Evolutionary conservation across 2,797 vertebrate genomes (phyloP), one percentile per base, ranked within the genome.

Genomic region (Natrix natrix): DNA sequence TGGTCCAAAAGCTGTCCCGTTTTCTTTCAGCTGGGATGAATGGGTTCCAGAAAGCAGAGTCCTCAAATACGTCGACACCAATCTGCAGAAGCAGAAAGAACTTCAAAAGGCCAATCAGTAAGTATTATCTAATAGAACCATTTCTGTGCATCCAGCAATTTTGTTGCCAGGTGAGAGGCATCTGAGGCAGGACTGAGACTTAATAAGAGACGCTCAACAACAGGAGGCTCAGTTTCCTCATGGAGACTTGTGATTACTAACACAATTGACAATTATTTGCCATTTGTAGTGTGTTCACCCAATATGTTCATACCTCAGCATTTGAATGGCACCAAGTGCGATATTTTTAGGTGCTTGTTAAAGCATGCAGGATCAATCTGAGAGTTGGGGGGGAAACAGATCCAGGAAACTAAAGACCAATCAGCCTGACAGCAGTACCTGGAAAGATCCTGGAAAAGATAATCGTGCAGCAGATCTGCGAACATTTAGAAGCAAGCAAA

Each of bases 31-130:
- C 97, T 99, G 99, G 99, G 99, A 99, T 98, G 99, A 99, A 98
- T 99, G 99, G 99, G 99, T 99, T 98, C 99, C 99, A 97, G 99
- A 99, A 98, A 99, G 99, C 98, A 98, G 99, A 98, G 99, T 99
- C 92, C 99, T 99, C 97, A 99, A 99, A 97, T 99, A 99, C 97
- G 99, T 99, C 98, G 99, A 99, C 96, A 99, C 99, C 97, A 99
- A 99, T 97, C 98, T 99, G 97, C 99, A 99, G 97, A 99, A 99
- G 98, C 99, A 99, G 98, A 99, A 99, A 97, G 99, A 99, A 98
- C 99, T 99, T 98, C 99, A 99, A 96, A 99, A 99, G 97, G 99
- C 99, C 95, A 99, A 99, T 97, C 99, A 99, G 99, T 99, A 97
- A 99, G 99, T 98, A 56, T 61, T 74, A 37, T 86, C 22, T 93